Evolutionary conservation across 2,797 vertebrate genomes (phyloP).

Genomic region (Microchirus variegatus): DNA sequence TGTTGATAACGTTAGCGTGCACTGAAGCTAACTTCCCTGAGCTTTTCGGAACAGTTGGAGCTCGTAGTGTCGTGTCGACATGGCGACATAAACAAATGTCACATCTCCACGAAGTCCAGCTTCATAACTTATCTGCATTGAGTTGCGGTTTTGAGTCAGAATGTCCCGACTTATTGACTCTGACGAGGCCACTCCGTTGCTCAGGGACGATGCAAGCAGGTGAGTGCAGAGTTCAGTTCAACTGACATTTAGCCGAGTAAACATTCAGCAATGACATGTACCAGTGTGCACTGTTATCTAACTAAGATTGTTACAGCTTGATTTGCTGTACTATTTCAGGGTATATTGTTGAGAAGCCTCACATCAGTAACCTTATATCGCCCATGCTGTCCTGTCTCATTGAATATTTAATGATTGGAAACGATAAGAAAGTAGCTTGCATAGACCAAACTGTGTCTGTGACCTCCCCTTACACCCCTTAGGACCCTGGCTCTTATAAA

Average conservation of each 20-base stretch:
- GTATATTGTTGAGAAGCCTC: neutral
- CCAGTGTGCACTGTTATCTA: neutral
- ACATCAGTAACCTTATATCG: neutral
- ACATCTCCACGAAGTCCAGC: neutral
- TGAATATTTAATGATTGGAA: no score
- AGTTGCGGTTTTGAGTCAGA: neutral
- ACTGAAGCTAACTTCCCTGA: neutral
- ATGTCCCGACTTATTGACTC: conserved; percentile 73
- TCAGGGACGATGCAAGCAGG: conserved; percentile 74
- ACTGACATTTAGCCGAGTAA: neutral
- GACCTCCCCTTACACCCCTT: no score
- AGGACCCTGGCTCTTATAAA: no score
- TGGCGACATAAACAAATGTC: conserved; percentile 32
- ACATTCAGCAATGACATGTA: neutral
- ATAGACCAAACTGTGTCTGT: no score
- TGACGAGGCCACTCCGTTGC: conserved; percentile 72
- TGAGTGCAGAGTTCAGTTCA: conserved; percentile 58
- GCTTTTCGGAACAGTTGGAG: neutral
- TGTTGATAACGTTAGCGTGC: neutral
- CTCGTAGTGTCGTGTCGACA: conserved; percentile 8
- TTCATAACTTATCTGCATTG: neutral
- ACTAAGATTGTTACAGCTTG: neutral
- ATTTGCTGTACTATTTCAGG: neutral
- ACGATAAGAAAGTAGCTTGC: no score
- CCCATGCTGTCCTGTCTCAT: neutral